Evolutionary conservation across 2,888 invertebrate genomes (phyloP).

Genomic region (Euspilapteryx auroguttella): DNA sequence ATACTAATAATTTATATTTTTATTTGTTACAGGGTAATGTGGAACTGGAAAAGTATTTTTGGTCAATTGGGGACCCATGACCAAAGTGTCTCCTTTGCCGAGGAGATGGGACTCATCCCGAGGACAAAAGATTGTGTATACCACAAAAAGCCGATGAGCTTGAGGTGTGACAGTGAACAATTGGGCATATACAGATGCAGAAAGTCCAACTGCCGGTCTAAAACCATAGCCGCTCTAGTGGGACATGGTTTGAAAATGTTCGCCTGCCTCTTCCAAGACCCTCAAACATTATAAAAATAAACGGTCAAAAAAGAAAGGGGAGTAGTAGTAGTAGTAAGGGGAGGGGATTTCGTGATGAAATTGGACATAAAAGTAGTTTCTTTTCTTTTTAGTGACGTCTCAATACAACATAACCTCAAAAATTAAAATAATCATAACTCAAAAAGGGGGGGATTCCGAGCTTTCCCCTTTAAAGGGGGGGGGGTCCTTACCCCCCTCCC

Average conservation of each 20-base stretch:
- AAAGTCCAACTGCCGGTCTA: background rate
- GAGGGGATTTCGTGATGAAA: too few species aligned
- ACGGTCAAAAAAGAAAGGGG: too few species aligned
- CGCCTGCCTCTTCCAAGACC: too few species aligned
- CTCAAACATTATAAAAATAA: too few species aligned
- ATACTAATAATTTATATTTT: background rate
- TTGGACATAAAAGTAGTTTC: too few species aligned
- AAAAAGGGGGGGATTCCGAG: too few species aligned
- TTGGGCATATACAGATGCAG: background rate
- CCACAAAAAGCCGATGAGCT: background rate
- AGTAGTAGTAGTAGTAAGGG: too few species aligned
- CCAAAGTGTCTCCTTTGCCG: background rate
- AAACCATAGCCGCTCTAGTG: background rate
- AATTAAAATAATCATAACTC: too few species aligned
- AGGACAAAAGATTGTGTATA: background rate
- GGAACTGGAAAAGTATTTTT: background rate
- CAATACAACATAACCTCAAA: too few species aligned
- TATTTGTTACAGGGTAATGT: background rate
- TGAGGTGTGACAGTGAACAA: background rate
- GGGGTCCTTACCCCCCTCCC: too few species aligned
- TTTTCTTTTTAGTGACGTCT: too few species aligned
- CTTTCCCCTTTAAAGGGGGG: too few species aligned
- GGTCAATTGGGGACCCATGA: background rate
- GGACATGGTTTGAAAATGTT: background rate
- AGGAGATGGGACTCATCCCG: background rate